Percentiles rank a stretch among this genome's conserved stretches.
Evolutionary conservation across 2,113 vertebrate species (phyloP).

Genomic region (Channa argus): DNA sequence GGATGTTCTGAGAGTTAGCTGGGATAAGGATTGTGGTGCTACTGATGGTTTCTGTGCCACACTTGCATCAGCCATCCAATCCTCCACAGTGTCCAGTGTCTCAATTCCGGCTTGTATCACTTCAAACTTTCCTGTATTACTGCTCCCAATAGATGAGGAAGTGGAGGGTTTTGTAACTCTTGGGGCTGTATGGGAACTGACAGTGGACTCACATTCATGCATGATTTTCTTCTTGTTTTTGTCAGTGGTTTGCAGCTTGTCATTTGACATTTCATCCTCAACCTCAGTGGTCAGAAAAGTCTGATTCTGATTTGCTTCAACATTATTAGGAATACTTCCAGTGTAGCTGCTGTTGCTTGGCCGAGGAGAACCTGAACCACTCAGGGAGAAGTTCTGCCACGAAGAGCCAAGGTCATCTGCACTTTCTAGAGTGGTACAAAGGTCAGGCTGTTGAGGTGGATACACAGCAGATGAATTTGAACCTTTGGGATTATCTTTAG

Average conservation of each 20-base stretch:
- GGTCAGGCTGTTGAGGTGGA: not conserved
- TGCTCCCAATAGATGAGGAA: constrained; percentile 24
- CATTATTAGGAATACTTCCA: constrained; percentile 13
- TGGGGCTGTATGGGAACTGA: constrained; percentile 1
- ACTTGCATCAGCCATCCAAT: not conserved
- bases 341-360: constrained; percentile 17
- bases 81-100: constrained; percentile 32
- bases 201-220: not conserved
- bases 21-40: constrained; percentile 43
- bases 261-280: constrained; percentile 13
- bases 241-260: not conserved
- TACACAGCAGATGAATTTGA: not conserved
- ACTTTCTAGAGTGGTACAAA: constrained; percentile 31
- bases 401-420: constrained; percentile 69
- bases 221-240: constrained; percentile 30
- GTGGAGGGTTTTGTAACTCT: not conserved
- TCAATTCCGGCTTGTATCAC: constrained; percentile 53
- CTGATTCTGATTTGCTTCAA: not conserved
- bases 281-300: constrained; percentile 35
- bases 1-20: constrained; percentile 41
- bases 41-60: not conserved
- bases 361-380: constrained; percentile 29
- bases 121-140: constrained; percentile 41
- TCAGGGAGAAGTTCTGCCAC: constrained; percentile 76
- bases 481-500: not conserved